These are phyloP conservation scores for Myripristis jacobus DNA, from an alignment of 2,797 vertebrate genomes.

Conservation along the genomic window DNA sequence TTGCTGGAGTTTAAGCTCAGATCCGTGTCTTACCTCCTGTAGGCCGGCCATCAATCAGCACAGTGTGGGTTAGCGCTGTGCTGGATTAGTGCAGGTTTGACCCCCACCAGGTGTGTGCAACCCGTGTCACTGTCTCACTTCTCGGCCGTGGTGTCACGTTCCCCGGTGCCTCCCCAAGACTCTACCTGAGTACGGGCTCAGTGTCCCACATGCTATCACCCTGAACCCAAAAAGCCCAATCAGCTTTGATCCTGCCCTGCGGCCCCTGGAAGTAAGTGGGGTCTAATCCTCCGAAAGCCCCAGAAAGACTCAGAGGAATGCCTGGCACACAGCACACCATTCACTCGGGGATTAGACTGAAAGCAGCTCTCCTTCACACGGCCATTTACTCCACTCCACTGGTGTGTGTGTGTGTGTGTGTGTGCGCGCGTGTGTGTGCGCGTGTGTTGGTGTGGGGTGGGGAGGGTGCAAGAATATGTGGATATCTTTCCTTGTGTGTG, in stretches of 20 bases:
- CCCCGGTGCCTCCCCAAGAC: slow-evolving; percentile 33
- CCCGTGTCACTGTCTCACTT: slow-evolving; percentile 59
- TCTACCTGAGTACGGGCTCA: slow-evolving; percentile 61
- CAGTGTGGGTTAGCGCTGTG: slow-evolving; percentile 43
- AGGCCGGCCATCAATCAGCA: slow-evolving; percentile 61
- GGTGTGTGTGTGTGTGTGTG: slow-evolving; percentile 43
- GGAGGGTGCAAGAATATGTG: slow-evolving; percentile 33
- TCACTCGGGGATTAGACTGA: slow-evolving; percentile 79
- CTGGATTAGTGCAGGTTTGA: slow-evolving; percentile 62
- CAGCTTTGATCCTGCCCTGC: slow-evolving; percentile 79
- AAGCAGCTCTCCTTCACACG: slow-evolving; percentile 70
- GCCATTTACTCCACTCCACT: slow-evolving; percentile 62
- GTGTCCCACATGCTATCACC: slow-evolving; percentile 56
- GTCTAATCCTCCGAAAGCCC: slow-evolving; percentile 78
- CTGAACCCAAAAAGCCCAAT: slow-evolving; percentile 64
- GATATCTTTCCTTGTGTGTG: too few relatives aligned
- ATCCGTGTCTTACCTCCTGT: slow-evolving; percentile 41
- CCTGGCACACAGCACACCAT: slow-evolving; percentile 79
- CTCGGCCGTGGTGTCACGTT: slow-evolving; percentile 60
- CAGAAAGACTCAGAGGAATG: slow-evolving; percentile 82
- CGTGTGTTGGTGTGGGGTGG: slow-evolving; percentile 11
- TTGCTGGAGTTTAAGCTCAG: slow-evolving; percentile 44
- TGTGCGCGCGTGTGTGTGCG: slow-evolving; percentile 11
- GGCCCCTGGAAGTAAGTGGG: slow-evolving; percentile 78
- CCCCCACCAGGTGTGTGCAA: slow-evolving; percentile 67